Conservation (phyloP, 2,797 vertebrate species). For the Mormyrops attenuatus region DNA sequence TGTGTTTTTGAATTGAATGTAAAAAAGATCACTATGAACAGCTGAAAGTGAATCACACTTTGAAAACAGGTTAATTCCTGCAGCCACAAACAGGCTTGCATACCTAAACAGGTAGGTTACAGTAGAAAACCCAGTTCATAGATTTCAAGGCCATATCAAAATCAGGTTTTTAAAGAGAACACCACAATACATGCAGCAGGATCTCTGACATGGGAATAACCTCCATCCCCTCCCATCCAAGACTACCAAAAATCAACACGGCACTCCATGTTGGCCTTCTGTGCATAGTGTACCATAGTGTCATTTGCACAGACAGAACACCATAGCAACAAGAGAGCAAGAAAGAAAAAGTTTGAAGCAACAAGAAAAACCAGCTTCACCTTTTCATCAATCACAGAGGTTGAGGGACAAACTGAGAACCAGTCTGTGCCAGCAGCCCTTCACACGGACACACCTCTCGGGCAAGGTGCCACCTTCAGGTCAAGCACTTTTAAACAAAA, state of each 20-base stretch:
- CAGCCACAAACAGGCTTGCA: not conserved
- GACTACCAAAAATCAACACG: not conserved
- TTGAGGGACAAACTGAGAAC: not conserved
- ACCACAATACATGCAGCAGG: not conserved
- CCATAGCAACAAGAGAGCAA: not conserved
- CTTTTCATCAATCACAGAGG: not conserved
- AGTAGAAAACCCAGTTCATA: not conserved
- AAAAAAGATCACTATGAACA: not conserved
- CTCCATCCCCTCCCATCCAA: not conserved
- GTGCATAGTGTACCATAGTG: not conserved
- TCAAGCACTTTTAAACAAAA: not conserved
- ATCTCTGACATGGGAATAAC: not conserved
- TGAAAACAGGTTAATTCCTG: not conserved
- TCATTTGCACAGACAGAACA: not conserved
- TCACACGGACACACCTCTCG: not conserved
- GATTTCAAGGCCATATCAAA: not conserved
- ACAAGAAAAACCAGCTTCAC: conserved; percentile 21
- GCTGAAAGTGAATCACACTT: not conserved
- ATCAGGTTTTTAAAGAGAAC: not conserved
- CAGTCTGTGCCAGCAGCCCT: not conserved
- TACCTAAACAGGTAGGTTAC: not conserved
- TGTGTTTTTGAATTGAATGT: not conserved
- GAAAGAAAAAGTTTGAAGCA: not conserved
- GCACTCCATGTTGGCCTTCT: not conserved
- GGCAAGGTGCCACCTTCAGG: not conserved